Percentiles rank a stretch among this genome's conserved stretches.
These are phyloP conservation scores for Neelides sp. DNA, from an alignment of 1,140 invertebrate species.

Conservation along the genomic window DNA sequence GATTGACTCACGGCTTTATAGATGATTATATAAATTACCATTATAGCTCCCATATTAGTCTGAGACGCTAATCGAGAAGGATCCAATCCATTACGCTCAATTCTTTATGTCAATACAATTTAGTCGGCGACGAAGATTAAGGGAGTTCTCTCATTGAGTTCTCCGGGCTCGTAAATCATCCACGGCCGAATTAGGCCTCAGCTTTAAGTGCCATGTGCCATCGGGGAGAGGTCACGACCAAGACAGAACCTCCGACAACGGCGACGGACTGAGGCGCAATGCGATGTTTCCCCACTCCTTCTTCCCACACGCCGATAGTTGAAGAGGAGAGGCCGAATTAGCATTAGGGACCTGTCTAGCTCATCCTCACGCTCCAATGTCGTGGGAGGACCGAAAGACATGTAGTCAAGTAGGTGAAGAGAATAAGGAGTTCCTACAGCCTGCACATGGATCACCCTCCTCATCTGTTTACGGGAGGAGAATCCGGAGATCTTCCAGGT, in stretches of 20 bases:
- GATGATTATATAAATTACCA: too few species aligned
- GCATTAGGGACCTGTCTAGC: slow-evolving; percentile 7
- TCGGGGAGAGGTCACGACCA: neutral
- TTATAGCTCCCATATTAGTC: too few species aligned
- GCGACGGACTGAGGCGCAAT: neutral
- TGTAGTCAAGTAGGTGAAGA: slow-evolving; percentile 14
- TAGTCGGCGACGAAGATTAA: too few species aligned
- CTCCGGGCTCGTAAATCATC: too few species aligned
- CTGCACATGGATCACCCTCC: neutral
- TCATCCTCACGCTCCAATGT: slow-evolving; percentile 14
- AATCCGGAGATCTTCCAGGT: slow-evolving; percentile 16
- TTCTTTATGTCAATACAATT: too few species aligned
- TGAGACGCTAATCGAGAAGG: too few species aligned
- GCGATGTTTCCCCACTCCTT: neutral
- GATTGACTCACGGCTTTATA: too few species aligned
- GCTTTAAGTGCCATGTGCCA: neutral
- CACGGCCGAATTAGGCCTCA: too few species aligned
- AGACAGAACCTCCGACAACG: neutral
- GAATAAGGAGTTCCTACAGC: slow-evolving; percentile 13
- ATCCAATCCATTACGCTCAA: too few species aligned
- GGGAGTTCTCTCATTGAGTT: too few species aligned
- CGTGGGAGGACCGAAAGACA: slow-evolving; percentile 18
- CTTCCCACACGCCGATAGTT: neutral
- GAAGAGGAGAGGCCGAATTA: neutral
- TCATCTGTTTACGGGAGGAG: too few species aligned